A percentile compares a stretch with the other conserved stretches of the same genome.
phyloP scores from a whole-genome alignment of 30 jellyfish, hydroid and myxozoan species.

The Phacellophora camtschatica region DNA sequence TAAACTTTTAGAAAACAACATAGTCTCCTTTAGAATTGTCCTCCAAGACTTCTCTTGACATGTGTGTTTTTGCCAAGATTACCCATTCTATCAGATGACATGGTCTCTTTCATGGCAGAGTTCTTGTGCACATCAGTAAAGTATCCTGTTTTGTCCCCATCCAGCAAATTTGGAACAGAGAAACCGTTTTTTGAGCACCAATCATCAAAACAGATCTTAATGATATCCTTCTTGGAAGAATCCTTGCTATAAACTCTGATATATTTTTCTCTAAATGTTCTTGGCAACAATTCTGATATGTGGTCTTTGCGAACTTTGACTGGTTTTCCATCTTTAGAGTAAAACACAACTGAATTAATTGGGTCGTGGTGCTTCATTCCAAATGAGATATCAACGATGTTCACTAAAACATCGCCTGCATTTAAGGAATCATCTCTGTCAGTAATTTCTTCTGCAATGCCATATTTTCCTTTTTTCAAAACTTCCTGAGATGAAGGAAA shows the following conservation, averaged over 20 bases:
- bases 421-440: background rate
- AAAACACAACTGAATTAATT: slow-evolving; percentile 46
- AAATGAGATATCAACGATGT: slow-evolving; percentile 23
- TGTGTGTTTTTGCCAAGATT: background rate
- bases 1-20: too few relatives aligned
- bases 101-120: background rate
- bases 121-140: slow-evolving; percentile 59
- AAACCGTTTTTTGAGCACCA: slow-evolving; percentile 67
- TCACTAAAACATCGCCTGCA: slow-evolving; percentile 43
- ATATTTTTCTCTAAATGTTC: slow-evolving; percentile 46
- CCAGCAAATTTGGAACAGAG: slow-evolving; percentile 33
- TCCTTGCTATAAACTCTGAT: slow-evolving; percentile 72
- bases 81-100: background rate
- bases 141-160: slow-evolving; percentile 69
- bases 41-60: slow-evolving; percentile 14
- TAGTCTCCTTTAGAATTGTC: too few relatives aligned
- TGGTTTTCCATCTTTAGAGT: slow-evolving; percentile 42
- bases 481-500: slow-evolving; percentile 10
- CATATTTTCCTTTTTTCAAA: slow-evolving; percentile 4
- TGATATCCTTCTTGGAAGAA: background rate
- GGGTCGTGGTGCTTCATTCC: slow-evolving; percentile 65
- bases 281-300: slow-evolving; percentile 64
- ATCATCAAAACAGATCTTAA: slow-evolving; percentile 15
- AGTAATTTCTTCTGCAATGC: slow-evolving; percentile 51
- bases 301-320: slow-evolving; percentile 39